These are phyloP conservation scores for Mus spretus DNA, from an alignment of 2,797 vertebrate species.

Conservation along the genomic window DNA sequence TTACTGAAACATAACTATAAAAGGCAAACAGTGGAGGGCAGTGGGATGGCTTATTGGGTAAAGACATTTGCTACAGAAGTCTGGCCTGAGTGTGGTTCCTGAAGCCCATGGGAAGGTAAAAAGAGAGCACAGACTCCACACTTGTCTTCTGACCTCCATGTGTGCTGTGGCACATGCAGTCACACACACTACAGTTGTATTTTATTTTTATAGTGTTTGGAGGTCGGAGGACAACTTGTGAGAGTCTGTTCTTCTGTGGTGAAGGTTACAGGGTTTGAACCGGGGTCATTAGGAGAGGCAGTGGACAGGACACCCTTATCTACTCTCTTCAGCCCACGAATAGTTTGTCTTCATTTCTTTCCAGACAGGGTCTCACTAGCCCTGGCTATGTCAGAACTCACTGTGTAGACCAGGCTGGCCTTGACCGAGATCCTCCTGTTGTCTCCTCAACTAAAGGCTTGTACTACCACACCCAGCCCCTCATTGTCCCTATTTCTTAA, in stretches of 20 bases:
- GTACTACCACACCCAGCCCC: not conserved
- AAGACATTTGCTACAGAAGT: not conserved
- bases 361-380: not conserved
- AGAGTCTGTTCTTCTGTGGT: not conserved
- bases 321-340: not conserved
- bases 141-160: not conserved
- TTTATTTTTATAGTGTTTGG: not conserved
- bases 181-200: not conserved
- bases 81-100: not conserved
- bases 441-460: not conserved
- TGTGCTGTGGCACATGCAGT: not conserved
- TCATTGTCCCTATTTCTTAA: constrained; percentile 48
- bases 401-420: not conserved
- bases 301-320: not conserved
- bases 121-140: not conserved
- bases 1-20: constrained; percentile 7
- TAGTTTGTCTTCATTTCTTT: not conserved
- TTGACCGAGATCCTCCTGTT: not conserved
- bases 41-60: not conserved
- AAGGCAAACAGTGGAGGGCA: not conserved
- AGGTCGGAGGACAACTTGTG: not conserved
- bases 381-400: not conserved
- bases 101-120: not conserved
- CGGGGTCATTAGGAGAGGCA: not conserved
- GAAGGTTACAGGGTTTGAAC: not conserved